A percentile compares a stretch with the other conserved stretches of the same genome.
Conservation (phyloP, 2,113 vertebrate genomes). For the Xiphophorus hellerii region DNA sequence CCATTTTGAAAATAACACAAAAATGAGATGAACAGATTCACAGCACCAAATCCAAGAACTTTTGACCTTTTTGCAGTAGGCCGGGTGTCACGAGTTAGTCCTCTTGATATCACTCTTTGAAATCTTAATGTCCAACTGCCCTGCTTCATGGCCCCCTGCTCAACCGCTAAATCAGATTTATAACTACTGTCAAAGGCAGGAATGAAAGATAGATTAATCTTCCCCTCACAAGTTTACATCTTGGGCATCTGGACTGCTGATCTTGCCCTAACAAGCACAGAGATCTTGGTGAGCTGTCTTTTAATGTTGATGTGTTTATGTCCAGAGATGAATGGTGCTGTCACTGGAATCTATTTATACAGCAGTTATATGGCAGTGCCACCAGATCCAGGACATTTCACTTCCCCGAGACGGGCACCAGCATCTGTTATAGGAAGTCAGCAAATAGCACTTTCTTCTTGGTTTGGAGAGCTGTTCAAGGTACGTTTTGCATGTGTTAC, state of each 20-base stretch:
- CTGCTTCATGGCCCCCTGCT: slow-evolving; percentile 74
- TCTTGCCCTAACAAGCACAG: slow-evolving; percentile 88
- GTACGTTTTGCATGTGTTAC: slow-evolving; percentile 27
- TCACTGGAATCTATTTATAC: slow-evolving; percentile 90
- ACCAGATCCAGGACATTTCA: slow-evolving; percentile 82
- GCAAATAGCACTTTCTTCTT: slow-evolving; percentile 60
- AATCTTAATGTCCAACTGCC: slow-evolving; percentile 75
- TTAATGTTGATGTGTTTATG: slow-evolving; percentile 89
- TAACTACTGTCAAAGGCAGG: slow-evolving; percentile 87
- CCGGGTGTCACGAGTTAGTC: slow-evolving; percentile 74
- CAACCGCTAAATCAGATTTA: slow-evolving; percentile 89
- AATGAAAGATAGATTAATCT: slow-evolving; percentile 92
- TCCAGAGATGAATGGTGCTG: slow-evolving; percentile 89
- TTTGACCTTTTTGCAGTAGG: slow-evolving; percentile 68
- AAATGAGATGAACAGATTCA: slow-evolving; percentile 23
- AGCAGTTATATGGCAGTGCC: slow-evolving; percentile 81
- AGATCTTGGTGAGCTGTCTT: slow-evolving; percentile 85
- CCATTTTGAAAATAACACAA: slow-evolving; percentile 66
- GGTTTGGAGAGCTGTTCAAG: slow-evolving; percentile 47
- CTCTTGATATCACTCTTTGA: slow-evolving; percentile 77
- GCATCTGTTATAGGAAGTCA: slow-evolving; percentile 76
- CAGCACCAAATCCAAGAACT: slow-evolving; percentile 41
- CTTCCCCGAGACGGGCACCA: slow-evolving; percentile 81
- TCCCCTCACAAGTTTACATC: slow-evolving; percentile 89
- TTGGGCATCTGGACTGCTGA: slow-evolving; percentile 86